phyloP scores from a whole-genome alignment of 2,113 vertebrate species.

The Meriones unguiculatus region DNA sequence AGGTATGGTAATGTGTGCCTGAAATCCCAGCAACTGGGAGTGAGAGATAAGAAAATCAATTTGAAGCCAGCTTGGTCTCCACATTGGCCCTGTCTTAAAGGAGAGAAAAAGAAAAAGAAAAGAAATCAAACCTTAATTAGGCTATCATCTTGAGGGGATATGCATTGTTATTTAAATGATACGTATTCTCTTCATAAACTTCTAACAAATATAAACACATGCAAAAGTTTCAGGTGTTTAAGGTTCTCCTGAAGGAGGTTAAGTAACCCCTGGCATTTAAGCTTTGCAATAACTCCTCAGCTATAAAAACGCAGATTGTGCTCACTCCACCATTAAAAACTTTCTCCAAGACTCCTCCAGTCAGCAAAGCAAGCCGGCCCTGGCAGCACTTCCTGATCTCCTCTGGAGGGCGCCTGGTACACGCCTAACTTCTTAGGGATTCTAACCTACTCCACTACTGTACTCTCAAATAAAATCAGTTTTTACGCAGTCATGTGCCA shows the following conservation, averaged over 20 bases:
- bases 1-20: background rate
- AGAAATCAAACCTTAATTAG: conserved; percentile 4
- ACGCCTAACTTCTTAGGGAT: background rate
- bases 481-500: background rate
- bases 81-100: background rate
- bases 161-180: conserved; percentile 30
- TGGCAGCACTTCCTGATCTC: background rate
- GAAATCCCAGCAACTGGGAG: background rate
- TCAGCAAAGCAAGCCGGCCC: background rate
- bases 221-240: background rate
- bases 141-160: background rate
- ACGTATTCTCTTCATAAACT: background rate
- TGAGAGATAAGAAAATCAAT: background rate
- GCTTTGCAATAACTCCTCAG: conserved; percentile 31
- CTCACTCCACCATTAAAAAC: conserved; percentile 28
- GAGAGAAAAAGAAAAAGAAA: background rate
- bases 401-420: background rate
- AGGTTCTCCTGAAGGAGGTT: background rate
- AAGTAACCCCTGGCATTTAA: background rate
- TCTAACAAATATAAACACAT: background rate
- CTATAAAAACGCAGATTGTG: background rate
- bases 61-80: background rate
- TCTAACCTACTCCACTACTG: background rate
- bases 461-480: background rate
- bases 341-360: background rate